Base-by-base conservation (phyloP, 2,888 invertebrate species). In the Agriotes lineatus region DNA sequence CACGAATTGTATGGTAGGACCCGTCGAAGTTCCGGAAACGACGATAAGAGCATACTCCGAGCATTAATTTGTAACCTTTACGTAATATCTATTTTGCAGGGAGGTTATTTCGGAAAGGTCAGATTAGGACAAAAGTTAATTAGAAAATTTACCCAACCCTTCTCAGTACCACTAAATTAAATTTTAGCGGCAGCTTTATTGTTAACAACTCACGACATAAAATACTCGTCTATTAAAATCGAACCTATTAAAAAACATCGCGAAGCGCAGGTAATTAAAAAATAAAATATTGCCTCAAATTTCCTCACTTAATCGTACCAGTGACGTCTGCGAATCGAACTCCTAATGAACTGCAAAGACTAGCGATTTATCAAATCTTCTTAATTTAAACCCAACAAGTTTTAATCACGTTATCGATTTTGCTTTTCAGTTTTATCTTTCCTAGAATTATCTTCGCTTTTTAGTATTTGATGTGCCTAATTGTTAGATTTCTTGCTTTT, bases 101-200 rank as follows among this genome's bases (percentile, higher is more conserved):
- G 35, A 18, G 22, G 48, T 48, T 37, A 19, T 48, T 60, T 18
- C 12, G 12, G 12, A 45, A 48, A 48, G 50, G 50, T 63, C 52
- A 65, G 65, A 65, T 65, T 65, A 65, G 65, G 50, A 58, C 48
- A 59, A 65, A 56, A 65, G 58, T 65, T 65, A 65, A 65, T 65
- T 65, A 65, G 58, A 50, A 64, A 67, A 62, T 62, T 52, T 52
- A 52, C 52, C 19, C 62, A 42, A 42, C 52, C 52, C 42, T 39
- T 18, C 39, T 42, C 42, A n/a, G 39, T 56, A 42, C 22, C 22
- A 42, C 18, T 50, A 62, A 52, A 62, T 62, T 62, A 52, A 62
- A 62, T 62, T 62, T 62, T 62, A 22, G 35, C 33, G 6, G 37
- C 18, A 62, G 54, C 42, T 62, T 62, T 54, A 62, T 44, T 50